Evolutionary conservation across 2,113 vertebrate genomes (phyloP).

Genomic region (Crotophaga sulcirostris): DNA sequence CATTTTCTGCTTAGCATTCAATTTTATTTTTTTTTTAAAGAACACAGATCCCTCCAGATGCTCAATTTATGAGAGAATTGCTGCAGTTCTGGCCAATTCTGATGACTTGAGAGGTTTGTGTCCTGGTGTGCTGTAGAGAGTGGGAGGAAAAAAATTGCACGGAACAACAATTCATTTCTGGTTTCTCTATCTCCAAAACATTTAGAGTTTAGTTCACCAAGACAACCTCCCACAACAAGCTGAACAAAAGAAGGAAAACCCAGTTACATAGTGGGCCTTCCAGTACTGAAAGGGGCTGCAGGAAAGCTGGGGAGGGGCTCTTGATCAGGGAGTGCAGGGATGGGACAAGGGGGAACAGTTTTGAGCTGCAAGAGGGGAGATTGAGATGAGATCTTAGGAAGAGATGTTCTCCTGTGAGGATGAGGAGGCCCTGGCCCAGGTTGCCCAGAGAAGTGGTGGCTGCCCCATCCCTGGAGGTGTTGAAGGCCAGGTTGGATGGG

Average conservation of each 20-base stretch:
- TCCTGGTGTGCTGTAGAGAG: background rate
- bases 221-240: background rate
- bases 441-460: too few relatives aligned
- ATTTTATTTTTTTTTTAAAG: background rate
- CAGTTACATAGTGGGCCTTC: background rate
- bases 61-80: background rate
- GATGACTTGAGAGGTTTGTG: background rate
- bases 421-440: too few relatives aligned
- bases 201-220: background rate
- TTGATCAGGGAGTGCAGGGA: too few relatives aligned
- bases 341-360: too few relatives aligned
- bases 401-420: too few relatives aligned
- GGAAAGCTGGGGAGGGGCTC: too few relatives aligned
- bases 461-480: too few relatives aligned
- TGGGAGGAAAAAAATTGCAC: background rate
- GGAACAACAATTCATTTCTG: background rate
- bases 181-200: background rate
- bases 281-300: too few relatives aligned
- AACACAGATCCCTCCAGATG: background rate
- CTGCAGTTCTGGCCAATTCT: background rate
- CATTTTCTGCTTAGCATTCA: background rate
- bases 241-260: background rate
- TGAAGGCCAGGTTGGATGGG: too few relatives aligned
- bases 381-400: too few relatives aligned
- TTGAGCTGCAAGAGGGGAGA: too few relatives aligned